Percentiles rank a stretch among this genome's conserved stretches.
phyloP scores from a whole-genome alignment of 2,113 vertebrate genomes.

The Leptobrachium leishanense region DNA sequence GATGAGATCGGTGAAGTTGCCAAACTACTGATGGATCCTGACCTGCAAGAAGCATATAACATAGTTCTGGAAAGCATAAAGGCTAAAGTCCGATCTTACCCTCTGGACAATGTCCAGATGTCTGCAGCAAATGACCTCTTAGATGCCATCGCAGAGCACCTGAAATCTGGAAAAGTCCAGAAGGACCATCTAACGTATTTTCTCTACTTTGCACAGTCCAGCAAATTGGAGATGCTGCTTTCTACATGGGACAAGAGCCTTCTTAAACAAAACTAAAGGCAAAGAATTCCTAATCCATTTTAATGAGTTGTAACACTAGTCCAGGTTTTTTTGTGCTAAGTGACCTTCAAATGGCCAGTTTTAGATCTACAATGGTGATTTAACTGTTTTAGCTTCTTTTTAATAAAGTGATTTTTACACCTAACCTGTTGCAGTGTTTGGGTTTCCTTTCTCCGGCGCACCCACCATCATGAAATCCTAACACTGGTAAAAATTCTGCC shows the following conservation, averaged over 20 bases:
- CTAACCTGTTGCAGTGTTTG: too few relatives aligned
- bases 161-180: not conserved
- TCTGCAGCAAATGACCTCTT: constrained; percentile 9
- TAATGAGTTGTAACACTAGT: too few relatives aligned
- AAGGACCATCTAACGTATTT: not conserved
- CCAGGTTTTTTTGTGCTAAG: too few relatives aligned
- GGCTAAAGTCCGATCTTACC: not conserved
- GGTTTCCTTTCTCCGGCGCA: too few relatives aligned
- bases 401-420: too few relatives aligned
- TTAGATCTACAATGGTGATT: too few relatives aligned
- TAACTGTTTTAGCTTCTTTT: too few relatives aligned
- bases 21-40: not conserved
- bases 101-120: not conserved
- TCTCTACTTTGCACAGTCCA: not conserved
- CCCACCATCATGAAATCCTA: too few relatives aligned
- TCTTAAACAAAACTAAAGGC: not conserved
- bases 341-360: too few relatives aligned
- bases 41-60: not conserved
- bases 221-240: not conserved
- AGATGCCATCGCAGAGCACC: not conserved
- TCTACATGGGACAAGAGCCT: constrained; percentile 15
- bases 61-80: not conserved
- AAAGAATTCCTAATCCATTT: too few relatives aligned
- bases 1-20: constrained; percentile 1
- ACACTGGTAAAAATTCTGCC: too few relatives aligned